Evolutionary conservation across 2,888 invertebrate genomes (phyloP).

Genomic region (Napeogenes sylphis): DNA sequence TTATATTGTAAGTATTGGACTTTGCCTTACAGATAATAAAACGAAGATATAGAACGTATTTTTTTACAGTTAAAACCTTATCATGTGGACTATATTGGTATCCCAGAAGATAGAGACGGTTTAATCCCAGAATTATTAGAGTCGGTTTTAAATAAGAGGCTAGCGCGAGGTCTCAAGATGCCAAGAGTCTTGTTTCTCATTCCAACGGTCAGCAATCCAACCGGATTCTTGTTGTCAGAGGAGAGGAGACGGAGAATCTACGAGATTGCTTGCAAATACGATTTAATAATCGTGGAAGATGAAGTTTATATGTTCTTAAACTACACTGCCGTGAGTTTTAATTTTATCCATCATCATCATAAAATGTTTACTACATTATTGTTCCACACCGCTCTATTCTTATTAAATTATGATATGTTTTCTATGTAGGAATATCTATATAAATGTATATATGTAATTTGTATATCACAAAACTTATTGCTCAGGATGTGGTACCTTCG

Average conservation of each 20-base stretch:
- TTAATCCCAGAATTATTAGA: conserved; percentile 80
- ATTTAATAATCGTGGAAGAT: conserved; percentile 88
- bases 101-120: conserved; percentile 84
- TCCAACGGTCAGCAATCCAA: conserved; percentile 87
- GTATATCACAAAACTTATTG: too few species aligned
- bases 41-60: neutral
- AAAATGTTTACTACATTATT: too few species aligned
- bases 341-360: too few species aligned
- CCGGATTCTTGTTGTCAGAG: conserved; percentile 82
- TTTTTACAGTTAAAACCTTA: conserved; percentile 81
- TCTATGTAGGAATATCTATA: too few species aligned
- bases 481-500: conserved; percentile 76
- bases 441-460: too few species aligned
- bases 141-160: conserved; percentile 69
- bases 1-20: conserved; percentile 75
- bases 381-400: too few species aligned
- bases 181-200: conserved; percentile 85
- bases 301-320: conserved; percentile 90
- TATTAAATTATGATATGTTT: too few species aligned
- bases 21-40: too few species aligned
- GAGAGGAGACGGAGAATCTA: conserved; percentile 84
- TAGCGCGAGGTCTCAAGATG: conserved; percentile 73
- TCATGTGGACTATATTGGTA: conserved; percentile 79
- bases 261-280: conserved; percentile 84
- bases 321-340: conserved; percentile 77